phyloP scores from a whole-genome alignment of 1,140 invertebrate genomes.

The Tetramorium simillimum region DNA sequence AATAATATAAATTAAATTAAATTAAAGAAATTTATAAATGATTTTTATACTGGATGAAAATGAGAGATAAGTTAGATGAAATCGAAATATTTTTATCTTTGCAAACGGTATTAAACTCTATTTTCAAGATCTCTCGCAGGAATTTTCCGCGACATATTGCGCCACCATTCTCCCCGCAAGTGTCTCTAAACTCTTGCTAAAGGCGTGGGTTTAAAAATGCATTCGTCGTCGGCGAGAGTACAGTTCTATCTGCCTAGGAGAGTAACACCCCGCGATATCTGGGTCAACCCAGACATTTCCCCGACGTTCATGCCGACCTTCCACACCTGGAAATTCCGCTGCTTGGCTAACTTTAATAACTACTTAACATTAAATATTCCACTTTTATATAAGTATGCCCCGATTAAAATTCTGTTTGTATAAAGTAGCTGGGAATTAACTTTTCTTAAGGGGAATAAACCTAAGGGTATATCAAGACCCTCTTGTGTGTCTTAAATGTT shows the following conservation, averaged over 20 bases:
- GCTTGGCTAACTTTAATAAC: slow-evolving; percentile 32
- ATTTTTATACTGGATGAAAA: background rate
- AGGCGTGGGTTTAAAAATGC: slow-evolving; percentile 47
- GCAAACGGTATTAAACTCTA: background rate
- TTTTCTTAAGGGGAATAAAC: background rate
- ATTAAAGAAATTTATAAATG: background rate
- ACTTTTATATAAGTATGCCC: slow-evolving; percentile 9
- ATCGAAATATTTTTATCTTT: slow-evolving; percentile 1
- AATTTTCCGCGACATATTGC: slow-evolving; percentile 7
- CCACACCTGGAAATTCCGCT: background rate
- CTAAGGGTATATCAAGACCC: background rate
- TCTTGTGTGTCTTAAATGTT: slow-evolving; percentile 2
- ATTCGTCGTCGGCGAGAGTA: slow-evolving; percentile 27
- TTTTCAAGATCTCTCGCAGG: background rate
- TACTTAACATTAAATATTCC: slow-evolving; percentile 46
- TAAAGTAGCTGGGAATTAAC: slow-evolving; percentile 11
- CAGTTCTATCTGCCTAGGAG: slow-evolving; percentile 14
- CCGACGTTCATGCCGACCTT: background rate
- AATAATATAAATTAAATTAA: background rate
- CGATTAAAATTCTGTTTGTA: slow-evolving; percentile 22
- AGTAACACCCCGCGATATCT: slow-evolving; percentile 34
- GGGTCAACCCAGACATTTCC: slow-evolving; percentile 27
- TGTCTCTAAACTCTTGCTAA: slow-evolving; percentile 40
- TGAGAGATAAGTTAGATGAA: background rate
- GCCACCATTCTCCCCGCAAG: background rate